A percentile compares a stretch with the other conserved stretches of the same genome.
Evolutionary conservation across 2,113 vertebrate genomes (phyloP).

Genomic region (Amazona vittata): DNA sequence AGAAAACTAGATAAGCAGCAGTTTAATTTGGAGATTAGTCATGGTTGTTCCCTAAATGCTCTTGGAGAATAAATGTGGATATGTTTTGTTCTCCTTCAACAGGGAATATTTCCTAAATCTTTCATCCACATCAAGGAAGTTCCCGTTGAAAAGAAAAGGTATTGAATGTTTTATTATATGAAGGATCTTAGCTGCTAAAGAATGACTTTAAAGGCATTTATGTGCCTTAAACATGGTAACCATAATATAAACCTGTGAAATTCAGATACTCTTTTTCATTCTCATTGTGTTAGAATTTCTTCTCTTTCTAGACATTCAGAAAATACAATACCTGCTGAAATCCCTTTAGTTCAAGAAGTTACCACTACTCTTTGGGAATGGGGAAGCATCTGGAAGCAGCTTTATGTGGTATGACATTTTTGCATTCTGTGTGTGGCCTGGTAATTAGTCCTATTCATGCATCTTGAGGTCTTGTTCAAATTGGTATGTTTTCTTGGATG

Average conservation of each 20-base stretch:
- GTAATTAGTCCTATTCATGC: neutral
- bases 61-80: neutral
- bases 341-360: slow-evolving; percentile 95
- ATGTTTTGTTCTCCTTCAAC: neutral
- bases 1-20: neutral
- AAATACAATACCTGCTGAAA: slow-evolving; percentile 83
- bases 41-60: neutral
- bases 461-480: neutral
- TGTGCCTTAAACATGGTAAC: neutral
- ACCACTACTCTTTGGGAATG: slow-evolving; percentile 94
- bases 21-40: neutral
- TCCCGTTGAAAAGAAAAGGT: slow-evolving; percentile 87
- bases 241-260: neutral
- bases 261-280: neutral
- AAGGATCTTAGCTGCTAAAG: neutral
- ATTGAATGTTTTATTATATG: neutral
- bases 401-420: slow-evolving; percentile 87
- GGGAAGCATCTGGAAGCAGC: slow-evolving; percentile 96
- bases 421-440: fast-evolving
- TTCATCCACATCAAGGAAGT: slow-evolving; percentile 90
- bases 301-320: slow-evolving; percentile 79
- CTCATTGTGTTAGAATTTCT: neutral
- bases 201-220: neutral
- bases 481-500: neutral
- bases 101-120: slow-evolving; percentile 94